A percentile compares a stretch with the other conserved stretches of the same genome.
These are phyloP conservation scores for Coturnix japonica DNA, from an alignment of 2,113 vertebrate species.

Conservation along the genomic window DNA sequence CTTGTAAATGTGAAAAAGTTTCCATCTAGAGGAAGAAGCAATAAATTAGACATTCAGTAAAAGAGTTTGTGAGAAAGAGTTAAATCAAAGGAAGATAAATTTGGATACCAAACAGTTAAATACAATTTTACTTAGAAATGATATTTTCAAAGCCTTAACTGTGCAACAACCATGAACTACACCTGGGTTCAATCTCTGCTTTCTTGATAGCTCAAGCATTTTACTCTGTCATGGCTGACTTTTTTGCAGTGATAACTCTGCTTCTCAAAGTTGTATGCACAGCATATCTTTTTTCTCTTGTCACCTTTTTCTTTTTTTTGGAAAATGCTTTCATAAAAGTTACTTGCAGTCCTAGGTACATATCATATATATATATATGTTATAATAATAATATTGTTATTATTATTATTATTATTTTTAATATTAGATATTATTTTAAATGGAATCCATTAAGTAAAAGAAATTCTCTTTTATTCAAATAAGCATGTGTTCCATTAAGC, in stretches of 20 bases:
- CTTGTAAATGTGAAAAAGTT: conserved; percentile 88
- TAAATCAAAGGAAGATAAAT: background rate
- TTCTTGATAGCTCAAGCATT: background rate
- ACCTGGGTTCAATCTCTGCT: conserved; percentile 42
- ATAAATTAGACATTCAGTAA: background rate
- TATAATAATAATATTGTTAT: too few relatives aligned
- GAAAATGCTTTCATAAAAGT: background rate
- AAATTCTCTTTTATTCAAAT: conserved; percentile 34
- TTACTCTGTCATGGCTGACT: background rate
- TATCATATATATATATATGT: background rate
- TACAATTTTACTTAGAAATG: background rate
- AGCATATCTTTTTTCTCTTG: background rate
- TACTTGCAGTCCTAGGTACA: background rate
- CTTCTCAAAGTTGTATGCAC: background rate
- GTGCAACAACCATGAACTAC: background rate
- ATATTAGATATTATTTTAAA: conserved; percentile 30
- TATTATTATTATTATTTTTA: background rate
- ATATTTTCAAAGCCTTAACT: conserved; percentile 16
- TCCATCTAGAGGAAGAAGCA: conserved; percentile 80
- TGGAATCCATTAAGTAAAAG: conserved; percentile 36
- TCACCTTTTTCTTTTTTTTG: background rate
- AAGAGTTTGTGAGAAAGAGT: background rate
- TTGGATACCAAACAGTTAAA: background rate
- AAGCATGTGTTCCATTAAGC: conserved; percentile 38
- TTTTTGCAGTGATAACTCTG: background rate